Evolutionary conservation across 2,888 invertebrate species (phyloP), one percentile per base, ranked within the genome.

Genomic region (Theretra japonica): DNA sequence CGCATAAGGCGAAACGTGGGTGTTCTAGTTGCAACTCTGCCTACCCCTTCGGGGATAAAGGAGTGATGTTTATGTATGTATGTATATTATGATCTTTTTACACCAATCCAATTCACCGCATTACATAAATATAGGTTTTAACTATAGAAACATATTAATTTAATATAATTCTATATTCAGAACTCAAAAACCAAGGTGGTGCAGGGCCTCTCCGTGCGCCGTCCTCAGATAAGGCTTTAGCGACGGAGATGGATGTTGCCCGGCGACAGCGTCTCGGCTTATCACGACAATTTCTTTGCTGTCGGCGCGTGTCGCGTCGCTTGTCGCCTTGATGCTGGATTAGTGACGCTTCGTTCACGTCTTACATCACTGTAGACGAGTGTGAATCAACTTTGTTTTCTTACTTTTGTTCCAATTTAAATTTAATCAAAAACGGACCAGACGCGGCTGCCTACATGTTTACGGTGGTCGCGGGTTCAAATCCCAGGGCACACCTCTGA

Each of bases 161-260:
- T 53, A 19, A 53, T 53, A 53, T 6, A n/a, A 53, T 53, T 79
- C 77, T 75, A 77, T 70, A 30, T 15, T 11, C 53, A 53, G n/a
- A n/a, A 50, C 59, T 73, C 73, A 78, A 74, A 80, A 77, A 77
- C 75, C 41, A 75, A 77, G 75, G 76, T 75, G 74, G 72, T 30
- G 72, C 69, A 33, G 69, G n/a, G 28, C 68, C 57, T 41, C 50
- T 50, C 21, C 69, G 59, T 72, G 53, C 68, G 58, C 56, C 69
- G 59, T 75, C 74, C 75, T 70, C 70, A 77, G 85, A 86, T 86
- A 86, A 85, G 82, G 77, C 77, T 77, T 81, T 78, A 76, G 76
- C 83, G 88, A 88, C 88, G 86, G 82, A 86, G 89, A 88, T 83
- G 81, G 81, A 89, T 88, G 87, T 77, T 77, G 74, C 59, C 58